Evolutionary conservation across 1,140 invertebrate genomes (phyloP).

Genomic region (Bursaphelenchus mucronatus): DNA sequence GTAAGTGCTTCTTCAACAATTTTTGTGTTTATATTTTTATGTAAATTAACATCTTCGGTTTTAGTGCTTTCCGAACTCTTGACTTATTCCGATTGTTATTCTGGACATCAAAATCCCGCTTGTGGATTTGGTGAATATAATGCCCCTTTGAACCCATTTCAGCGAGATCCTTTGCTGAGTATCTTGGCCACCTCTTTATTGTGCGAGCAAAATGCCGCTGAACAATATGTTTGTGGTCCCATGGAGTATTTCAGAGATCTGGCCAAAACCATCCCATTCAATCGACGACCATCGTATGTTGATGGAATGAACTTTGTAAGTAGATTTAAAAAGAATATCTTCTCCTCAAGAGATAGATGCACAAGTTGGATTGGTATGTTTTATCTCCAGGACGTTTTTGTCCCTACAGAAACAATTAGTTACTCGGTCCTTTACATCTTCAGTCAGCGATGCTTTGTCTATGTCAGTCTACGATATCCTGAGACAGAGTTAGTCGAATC

Average conservation of each 20-base stretch:
- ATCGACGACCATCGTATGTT: slow-evolving; percentile 5
- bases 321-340: slow-evolving; percentile 6
- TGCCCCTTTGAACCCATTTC: slow-evolving; percentile 18
- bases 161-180: slow-evolving; percentile 24
- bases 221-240: slow-evolving; percentile 27
- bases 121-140: slow-evolving; percentile 37
- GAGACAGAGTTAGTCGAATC: too few species aligned
- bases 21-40: too few species aligned
- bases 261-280: slow-evolving; percentile 9
- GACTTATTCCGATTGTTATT: slow-evolving; percentile 39
- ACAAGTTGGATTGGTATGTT: slow-evolving; percentile 4
- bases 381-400: too few species aligned
- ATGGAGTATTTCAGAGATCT: slow-evolving; percentile 10
- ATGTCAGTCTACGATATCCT: too few species aligned
- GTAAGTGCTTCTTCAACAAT: slow-evolving; percentile 23
- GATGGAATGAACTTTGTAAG: slow-evolving; percentile 13
- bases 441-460: too few species aligned
- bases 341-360: slow-evolving; percentile 3
- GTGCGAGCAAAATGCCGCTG: slow-evolving; percentile 40
- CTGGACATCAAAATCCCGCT: slow-evolving; percentile 17
- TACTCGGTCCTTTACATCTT: too few species aligned
- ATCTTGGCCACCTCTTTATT: slow-evolving; percentile 40
- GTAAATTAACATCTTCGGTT: slow-evolving; percentile 20
- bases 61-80: slow-evolving; percentile 39
- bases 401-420: too few species aligned